phyloP scores from a whole-genome alignment of 2,113 vertebrate species.

The Psilopogon haemacephalus region DNA sequence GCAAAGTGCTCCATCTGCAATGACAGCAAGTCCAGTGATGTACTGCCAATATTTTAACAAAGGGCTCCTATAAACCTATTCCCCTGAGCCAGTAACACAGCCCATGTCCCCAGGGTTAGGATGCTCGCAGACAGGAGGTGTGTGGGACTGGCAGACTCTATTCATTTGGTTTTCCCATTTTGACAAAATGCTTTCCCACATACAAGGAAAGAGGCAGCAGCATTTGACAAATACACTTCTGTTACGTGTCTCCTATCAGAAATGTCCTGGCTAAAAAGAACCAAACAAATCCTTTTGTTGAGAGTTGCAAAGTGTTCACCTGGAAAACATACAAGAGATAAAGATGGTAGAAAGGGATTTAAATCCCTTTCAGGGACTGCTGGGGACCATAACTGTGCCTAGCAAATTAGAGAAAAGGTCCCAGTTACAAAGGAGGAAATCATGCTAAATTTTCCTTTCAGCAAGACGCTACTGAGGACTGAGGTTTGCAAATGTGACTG shows the following conservation, averaged over 20 bases:
- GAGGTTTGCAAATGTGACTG: neutral
- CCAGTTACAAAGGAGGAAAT: neutral
- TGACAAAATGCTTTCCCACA: slow-evolving; percentile 22
- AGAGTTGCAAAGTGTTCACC: neutral
- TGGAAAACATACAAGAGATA: neutral
- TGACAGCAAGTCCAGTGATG: slow-evolving; percentile 32
- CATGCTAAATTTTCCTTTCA: neutral
- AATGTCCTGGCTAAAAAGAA: neutral
- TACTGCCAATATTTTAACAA: slow-evolving; percentile 61
- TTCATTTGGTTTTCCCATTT: slow-evolving; percentile 48
- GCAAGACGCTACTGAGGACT: accelerated
- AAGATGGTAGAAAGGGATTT: neutral
- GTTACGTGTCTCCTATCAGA: neutral
- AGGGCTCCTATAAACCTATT: slow-evolving; percentile 28
- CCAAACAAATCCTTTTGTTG: neutral
- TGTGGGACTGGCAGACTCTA: neutral
- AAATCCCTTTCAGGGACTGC: neutral
- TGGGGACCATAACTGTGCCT: neutral
- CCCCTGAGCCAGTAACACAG: slow-evolving; percentile 4
- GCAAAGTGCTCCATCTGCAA: slow-evolving; percentile 56
- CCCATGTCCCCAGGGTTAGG: neutral
- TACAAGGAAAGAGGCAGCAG: neutral
- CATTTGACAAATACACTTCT: neutral
- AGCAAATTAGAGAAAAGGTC: neutral
- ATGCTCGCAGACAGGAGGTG: neutral